Evolutionary conservation across 1,140 invertebrate genomes (phyloP), one percentile per base, ranked within the genome.

Genomic region (Myzus persicae): DNA sequence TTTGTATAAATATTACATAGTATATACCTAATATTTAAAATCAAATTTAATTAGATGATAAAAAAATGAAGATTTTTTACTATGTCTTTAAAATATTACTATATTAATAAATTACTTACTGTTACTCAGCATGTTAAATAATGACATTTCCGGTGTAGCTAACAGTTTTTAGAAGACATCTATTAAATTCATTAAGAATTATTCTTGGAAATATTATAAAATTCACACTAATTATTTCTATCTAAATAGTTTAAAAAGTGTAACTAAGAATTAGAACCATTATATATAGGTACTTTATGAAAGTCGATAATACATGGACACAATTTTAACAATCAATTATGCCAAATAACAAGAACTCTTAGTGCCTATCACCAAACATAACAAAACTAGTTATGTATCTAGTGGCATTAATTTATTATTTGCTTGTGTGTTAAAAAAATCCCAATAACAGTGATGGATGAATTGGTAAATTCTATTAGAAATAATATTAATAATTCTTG

Each of bases 301-400:
- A 36, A 48, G 2, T 85, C 22, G 36, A 36, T 88, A 51, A 89
- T 42, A 42, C 11, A 31, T 26, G 7, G 42, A 89, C 8, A 54
- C 14, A 89, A 67, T 67, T 67, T 14, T 31, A 67, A 44, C 51
- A 59, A 90, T 90, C 89, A 90, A 18, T 14, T 24, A 6, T 40
- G 22, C 67, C 8, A 42, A 67, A 90, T 90, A 90, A 90, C 59
- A 90, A n/a, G 26, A 90, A 31, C 88, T 59, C 20, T 6, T 90
- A 67, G 89, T 90, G 38, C 89, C 51, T 90, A 44, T 42, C 89
- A 90, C 89, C 51, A 67, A 59, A 67, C 48, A 7, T 38, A 90
- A 90, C 9, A 40, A 40, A 54, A 90, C 3, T 22, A 26, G 14
- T 42, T 40, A 48, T 18, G 6, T 51, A n/a, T n/a, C n/a, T n/a